Base-by-base conservation (phyloP, 2,113 vertebrate genomes). In the Erinaceus europaeus region DNA sequence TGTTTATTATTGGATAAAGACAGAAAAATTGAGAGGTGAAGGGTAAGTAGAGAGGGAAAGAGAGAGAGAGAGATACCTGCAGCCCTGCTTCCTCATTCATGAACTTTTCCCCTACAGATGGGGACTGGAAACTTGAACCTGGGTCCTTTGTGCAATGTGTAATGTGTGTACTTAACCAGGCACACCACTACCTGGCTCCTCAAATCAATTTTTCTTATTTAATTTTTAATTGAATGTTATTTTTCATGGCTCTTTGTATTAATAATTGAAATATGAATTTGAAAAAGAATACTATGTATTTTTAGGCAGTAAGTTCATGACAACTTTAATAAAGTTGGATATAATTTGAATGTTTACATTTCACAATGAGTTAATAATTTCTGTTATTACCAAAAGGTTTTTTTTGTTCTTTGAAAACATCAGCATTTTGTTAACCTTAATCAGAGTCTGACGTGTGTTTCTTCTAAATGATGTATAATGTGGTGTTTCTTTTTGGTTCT, bases 401-500 rank as follows among this genome's bases (percentile, higher is more conserved):
- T 5, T 48, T 80, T 78, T 72, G 94, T 75, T 69, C 72, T 95
- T 93, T 96, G 93, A 90, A 92, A 75, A 93, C 82, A 81, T 59
- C 74, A 90, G 4, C 4, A 11, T 89, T 96, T 94, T 88, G 84
- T 95, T 92, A 95, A 90, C 77, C 36, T 88, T 95, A 96, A 96
- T 95, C 84, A 96, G 94, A 94, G 90, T 87, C 88, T 95, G 92
- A 97, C 93, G 92, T 95, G 69, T 89, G 67, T 96, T 96, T 93
- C 94, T 96, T 96, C 93, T 95, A 97, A 97, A 96, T 93, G 95
- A 71, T 86, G 72, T 97, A 95, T 96, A 96, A 97, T 97, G 96
- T 97, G 96, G 97, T 96, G 83, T 95, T 57, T 96, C 84, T 94
- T 89, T 96, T 95, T 69, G 87, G 86, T 85, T 95, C 86, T 95